Evolutionary conservation across 2,797 vertebrate species (phyloP).

Genomic region (Eurystomus glaucurus): DNA sequence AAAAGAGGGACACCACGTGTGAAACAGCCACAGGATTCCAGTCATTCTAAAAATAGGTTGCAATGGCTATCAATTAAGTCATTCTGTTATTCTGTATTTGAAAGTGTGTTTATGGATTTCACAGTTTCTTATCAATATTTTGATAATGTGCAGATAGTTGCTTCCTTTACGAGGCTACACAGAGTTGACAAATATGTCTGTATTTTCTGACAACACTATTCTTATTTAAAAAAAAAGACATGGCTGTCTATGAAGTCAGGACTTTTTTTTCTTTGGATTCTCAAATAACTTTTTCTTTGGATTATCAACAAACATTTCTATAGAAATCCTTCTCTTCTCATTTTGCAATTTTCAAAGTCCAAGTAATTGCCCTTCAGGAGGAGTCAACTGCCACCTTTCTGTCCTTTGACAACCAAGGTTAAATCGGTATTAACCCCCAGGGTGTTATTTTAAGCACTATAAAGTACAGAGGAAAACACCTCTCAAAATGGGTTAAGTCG

Average conservation of each 20-base stretch:
- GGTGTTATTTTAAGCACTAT: background rate
- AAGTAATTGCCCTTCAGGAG: constrained; percentile 24
- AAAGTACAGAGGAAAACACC: background rate
- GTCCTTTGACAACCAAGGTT: constrained; percentile 17
- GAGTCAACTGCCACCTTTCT: constrained; percentile 6
- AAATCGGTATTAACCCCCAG: constrained; percentile 35
- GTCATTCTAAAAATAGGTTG: background rate
- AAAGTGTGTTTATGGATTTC: constrained; percentile 35
- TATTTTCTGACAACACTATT: background rate
- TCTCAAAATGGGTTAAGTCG: constrained; percentile 95
- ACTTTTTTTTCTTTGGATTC: constrained; percentile 71
- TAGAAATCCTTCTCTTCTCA: constrained; percentile 43
- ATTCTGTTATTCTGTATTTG: background rate
- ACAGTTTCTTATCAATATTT: constrained; percentile 28
- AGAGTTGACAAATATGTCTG: background rate
- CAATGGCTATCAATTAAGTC: background rate
- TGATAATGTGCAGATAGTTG: background rate
- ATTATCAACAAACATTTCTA: constrained; percentile 47
- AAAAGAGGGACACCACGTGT: background rate
- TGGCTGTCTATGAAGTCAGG: constrained; percentile 45
- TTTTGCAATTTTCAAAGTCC: constrained; percentile 32
- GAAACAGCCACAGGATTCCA: background rate
- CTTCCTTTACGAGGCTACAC: background rate
- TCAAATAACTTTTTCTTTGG: constrained; percentile 70
- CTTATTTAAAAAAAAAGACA: constrained; percentile 1